Evolutionary conservation across 1,140 invertebrate species (phyloP), one percentile per base, ranked within the genome.

Genomic region (Macrotrachela quadricornifera): DNA sequence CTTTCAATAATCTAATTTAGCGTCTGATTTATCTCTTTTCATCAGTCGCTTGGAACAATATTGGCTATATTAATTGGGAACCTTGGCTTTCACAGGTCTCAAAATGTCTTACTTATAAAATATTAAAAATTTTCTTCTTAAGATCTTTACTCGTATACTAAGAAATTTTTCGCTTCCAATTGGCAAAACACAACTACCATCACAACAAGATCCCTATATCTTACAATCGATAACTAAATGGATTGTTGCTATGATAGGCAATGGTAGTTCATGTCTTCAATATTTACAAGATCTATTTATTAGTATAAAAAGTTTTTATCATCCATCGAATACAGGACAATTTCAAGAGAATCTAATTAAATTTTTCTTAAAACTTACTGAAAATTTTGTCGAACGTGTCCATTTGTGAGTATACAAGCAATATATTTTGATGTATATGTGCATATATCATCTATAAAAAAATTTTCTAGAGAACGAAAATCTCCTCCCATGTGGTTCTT

Each of bases 241-340:
- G 79, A 82, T 84, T 54, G 75, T 80, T 3, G 74, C 77, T 58
- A 75, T 74, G 56, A 69, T 74, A 41, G 59, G 56, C 18, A 71
- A 75, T 54, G 62, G 66, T 38, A 73, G 71, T 30, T 68, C 61
- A 43, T 75, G 79, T 10, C 78, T 85, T 61, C 74, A 76, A 42
- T 77, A 87, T 65, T 69, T 91, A 21, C 76, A 78, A 50, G 79
- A 80, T 56, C 78, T 92, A 61, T 78, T 91, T 58, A 80, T 79
- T 58, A 78, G 81, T 0, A 68, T 88, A 3, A 81, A 86, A 64
- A 85, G 82, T 10, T 92, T 85, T 69, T 79, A 81, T 60, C 81
- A 92, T 71, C 83, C 83, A 49, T 85, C 85, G 0, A 92, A 92
- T 66, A 64, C 70, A 54, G 85, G n/a, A n/a, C n/a, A n/a, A n/a